Evolutionary conservation across 2,113 vertebrate genomes (phyloP).

Genomic region (Shinisaurus crocodilurus): DNA sequence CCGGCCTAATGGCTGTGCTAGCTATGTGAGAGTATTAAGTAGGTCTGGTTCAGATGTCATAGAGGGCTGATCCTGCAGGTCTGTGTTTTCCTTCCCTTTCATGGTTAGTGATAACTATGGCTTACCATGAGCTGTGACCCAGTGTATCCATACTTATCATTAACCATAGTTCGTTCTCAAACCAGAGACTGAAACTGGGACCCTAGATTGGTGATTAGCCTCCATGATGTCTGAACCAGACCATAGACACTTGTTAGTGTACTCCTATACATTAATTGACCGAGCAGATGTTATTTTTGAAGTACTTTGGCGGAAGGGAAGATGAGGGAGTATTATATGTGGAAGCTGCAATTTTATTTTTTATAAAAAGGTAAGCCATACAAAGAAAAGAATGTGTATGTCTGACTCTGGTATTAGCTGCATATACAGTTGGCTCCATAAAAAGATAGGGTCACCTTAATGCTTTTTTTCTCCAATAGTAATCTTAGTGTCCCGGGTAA

Average conservation of each 20-base stretch:
- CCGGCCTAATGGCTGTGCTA: not conserved
- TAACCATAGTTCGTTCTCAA: not conserved
- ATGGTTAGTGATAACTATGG: not conserved
- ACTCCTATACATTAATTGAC: not conserved
- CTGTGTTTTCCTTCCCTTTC: not conserved
- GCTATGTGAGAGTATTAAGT: not conserved
- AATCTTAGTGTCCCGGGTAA: conserved; percentile 88
- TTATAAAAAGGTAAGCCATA: not conserved
- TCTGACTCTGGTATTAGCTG: conserved; percentile 15
- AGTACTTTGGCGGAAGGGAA: not conserved
- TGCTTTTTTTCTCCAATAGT: conserved; percentile 87
- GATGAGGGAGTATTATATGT: not conserved
- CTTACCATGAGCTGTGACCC: not conserved
- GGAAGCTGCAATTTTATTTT: not conserved
- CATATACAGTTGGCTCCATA: conserved; percentile 12
- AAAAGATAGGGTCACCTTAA: conserved; percentile 74
- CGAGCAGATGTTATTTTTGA: not conserved
- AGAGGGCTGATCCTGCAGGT: not conserved
- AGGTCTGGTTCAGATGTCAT: not conserved
- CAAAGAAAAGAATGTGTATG: not conserved
- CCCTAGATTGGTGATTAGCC: not conserved
- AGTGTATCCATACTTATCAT: not conserved
- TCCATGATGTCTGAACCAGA: not conserved
- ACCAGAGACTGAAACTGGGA: not conserved
- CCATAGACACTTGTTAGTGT: not conserved